These are phyloP conservation scores for Chalcis sispes DNA, from an alignment of 2,888 invertebrate genomes.

Conservation along the genomic window DNA sequence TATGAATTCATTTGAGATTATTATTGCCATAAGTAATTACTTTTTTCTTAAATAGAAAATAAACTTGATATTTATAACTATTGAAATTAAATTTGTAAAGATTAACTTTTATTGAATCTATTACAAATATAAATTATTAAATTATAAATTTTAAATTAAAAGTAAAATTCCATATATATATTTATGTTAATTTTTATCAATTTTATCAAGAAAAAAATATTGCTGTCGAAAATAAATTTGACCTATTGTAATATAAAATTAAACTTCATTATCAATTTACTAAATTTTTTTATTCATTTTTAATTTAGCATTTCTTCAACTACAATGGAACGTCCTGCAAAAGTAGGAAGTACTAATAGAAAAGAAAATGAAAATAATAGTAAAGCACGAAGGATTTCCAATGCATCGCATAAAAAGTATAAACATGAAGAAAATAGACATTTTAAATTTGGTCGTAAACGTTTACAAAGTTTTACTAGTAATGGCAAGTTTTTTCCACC, in stretches of 20 bases:
- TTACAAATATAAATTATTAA: too few relatives aligned
- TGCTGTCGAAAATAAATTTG: neutral
- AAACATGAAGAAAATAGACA: constrained; percentile 74
- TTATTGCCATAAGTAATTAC: too few relatives aligned
- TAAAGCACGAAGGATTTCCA: constrained; percentile 68
- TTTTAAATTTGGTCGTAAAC: constrained; percentile 78
- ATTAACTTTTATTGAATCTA: too few relatives aligned
- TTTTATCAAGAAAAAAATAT: too few relatives aligned
- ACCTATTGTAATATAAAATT: neutral
- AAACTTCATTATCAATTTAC: neutral
- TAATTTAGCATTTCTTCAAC: constrained; percentile 75
- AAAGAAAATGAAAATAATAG: constrained; percentile 67
- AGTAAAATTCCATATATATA: too few relatives aligned
- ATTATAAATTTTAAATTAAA: too few relatives aligned
- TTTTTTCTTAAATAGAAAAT: too few relatives aligned
- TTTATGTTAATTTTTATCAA: neutral
- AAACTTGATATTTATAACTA: too few relatives aligned
- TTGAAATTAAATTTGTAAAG: too few relatives aligned
- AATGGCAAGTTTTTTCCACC: constrained; percentile 86
- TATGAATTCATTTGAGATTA: too few relatives aligned
- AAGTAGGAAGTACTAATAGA: constrained; percentile 69
- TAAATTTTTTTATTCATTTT: neutral
- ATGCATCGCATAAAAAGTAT: constrained; percentile 71
- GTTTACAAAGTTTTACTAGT: constrained; percentile 82
- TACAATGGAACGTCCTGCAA: constrained; percentile 74